Conservation (phyloP, 2,888 invertebrate species). For the Pammene aurita region DNA sequence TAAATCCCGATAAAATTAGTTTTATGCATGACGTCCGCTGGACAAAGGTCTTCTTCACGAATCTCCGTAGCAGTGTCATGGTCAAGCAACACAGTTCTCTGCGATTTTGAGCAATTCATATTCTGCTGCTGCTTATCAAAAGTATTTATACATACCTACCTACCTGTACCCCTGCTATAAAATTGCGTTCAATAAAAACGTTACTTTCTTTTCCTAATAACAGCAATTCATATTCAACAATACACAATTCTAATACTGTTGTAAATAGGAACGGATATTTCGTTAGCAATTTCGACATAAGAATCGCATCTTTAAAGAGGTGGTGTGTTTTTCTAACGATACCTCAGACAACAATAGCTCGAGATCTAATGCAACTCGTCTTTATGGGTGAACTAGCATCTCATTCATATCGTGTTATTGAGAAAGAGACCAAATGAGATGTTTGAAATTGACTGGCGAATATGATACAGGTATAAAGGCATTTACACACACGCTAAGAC, state of each 20-base stretch:
- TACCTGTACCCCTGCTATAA: no score
- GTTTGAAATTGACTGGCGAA: not conserved
- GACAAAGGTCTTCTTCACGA: no score
- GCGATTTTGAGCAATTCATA: no score
- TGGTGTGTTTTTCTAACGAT: conserved; percentile 21
- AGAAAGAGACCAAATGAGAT: conserved; percentile 19
- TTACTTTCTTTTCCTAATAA: conserved; percentile 11
- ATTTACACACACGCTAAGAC: not conserved
- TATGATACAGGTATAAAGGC: conserved; percentile 12
- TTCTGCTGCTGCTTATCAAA: no score
- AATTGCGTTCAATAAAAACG: not conserved
- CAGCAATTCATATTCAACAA: conserved; percentile 9
- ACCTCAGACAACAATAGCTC: conserved; percentile 28
- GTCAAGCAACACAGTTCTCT: no score
- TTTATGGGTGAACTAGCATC: conserved; percentile 23
- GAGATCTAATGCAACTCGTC: conserved; percentile 23
- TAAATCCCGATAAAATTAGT: no score
- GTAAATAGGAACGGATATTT: conserved; percentile 18
- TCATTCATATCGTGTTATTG: conserved; percentile 20
- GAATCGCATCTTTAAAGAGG: conserved; percentile 30
- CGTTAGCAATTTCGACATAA: conserved; percentile 24
- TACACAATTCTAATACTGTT: conserved; percentile 10
- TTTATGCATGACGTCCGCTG: no score
- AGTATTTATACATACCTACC: no score
- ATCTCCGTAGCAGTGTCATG: no score